These are phyloP conservation scores for Yoshiicerus persimilis DNA, from an alignment of 1,140 invertebrate genomes.

Conservation along the genomic window DNA sequence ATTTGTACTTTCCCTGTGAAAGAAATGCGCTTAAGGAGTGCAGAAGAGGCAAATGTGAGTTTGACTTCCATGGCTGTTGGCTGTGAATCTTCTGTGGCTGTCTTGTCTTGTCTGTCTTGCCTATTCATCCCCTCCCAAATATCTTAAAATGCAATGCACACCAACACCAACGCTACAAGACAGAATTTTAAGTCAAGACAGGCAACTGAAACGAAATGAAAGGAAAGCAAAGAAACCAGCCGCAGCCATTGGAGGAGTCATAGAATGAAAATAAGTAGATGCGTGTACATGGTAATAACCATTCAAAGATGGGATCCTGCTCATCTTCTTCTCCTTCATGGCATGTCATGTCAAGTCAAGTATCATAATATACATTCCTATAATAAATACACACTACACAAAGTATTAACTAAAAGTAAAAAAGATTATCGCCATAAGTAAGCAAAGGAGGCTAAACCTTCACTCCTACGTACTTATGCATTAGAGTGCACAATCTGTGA, in stretches of 20 bases:
- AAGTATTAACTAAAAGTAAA: conserved; percentile 3
- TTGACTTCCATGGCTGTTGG: conserved; percentile 1
- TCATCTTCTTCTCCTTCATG: conserved; percentile 23
- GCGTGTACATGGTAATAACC: conserved; percentile 27
- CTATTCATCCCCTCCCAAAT: conserved; percentile 15
- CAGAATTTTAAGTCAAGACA: background rate
- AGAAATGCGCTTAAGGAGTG: background rate
- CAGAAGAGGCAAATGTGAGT: background rate
- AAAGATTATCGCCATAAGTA: background rate
- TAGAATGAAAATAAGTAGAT: conserved; percentile 28
- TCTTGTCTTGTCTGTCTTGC: background rate
- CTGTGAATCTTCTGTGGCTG: conserved; percentile 3
- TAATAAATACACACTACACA: background rate
- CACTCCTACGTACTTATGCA: background rate
- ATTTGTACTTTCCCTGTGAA: background rate
- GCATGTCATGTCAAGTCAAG: conserved; percentile 25
- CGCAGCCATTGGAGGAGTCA: conserved; percentile 16
- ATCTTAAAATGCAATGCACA: conserved; percentile 10
- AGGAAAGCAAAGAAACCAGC: conserved; percentile 12
- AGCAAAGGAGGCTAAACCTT: background rate
- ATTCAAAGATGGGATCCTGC: conserved; percentile 29
- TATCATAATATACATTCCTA: conserved; percentile 1
- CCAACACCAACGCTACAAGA: background rate
- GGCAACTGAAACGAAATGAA: background rate
- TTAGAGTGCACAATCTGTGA: background rate